A percentile compares a stretch with the other conserved stretches of the same genome.
Conservation (phyloP, 2,797 vertebrate species). For the Lemur catta region DNA sequence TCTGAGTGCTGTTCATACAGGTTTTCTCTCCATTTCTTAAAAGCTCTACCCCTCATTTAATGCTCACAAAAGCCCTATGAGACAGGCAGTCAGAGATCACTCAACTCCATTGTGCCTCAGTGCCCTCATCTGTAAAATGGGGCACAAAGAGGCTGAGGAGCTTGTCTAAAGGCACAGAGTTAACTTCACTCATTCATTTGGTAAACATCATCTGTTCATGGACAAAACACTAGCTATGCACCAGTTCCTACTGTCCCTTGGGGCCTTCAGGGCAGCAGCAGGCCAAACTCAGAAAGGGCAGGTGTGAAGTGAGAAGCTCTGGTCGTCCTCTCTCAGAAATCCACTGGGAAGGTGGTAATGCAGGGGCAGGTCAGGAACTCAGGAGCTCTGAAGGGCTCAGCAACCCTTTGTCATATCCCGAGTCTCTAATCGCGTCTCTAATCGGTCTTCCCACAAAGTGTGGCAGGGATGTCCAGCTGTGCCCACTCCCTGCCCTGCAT, state of each 20-base stretch:
- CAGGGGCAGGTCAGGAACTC: neutral
- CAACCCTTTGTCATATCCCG: neutral
- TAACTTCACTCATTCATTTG: neutral
- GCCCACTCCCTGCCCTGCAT: neutral
- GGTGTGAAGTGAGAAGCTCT: neutral
- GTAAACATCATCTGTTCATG: neutral
- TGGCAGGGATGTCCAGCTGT: neutral
- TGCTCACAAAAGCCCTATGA: neutral
- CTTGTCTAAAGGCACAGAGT: neutral
- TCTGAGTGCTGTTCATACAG: neutral
- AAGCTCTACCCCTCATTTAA: neutral
- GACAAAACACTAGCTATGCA: neutral
- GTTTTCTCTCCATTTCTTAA: neutral
- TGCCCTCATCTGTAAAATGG: neutral
- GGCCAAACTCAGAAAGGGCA: neutral
- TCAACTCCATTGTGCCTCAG: neutral
- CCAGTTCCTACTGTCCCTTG: neutral
- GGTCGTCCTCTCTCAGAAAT: neutral
- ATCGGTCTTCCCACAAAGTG: neutral
- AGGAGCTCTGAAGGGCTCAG: neutral
- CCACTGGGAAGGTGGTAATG: neutral
- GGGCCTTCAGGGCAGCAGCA: neutral
- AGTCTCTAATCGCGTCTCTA: neutral
- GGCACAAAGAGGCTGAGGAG: neutral
- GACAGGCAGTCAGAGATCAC: neutral